Evolutionary conservation across 2,888 invertebrate genomes (phyloP).

Genomic region (Anorthoa munda): DNA sequence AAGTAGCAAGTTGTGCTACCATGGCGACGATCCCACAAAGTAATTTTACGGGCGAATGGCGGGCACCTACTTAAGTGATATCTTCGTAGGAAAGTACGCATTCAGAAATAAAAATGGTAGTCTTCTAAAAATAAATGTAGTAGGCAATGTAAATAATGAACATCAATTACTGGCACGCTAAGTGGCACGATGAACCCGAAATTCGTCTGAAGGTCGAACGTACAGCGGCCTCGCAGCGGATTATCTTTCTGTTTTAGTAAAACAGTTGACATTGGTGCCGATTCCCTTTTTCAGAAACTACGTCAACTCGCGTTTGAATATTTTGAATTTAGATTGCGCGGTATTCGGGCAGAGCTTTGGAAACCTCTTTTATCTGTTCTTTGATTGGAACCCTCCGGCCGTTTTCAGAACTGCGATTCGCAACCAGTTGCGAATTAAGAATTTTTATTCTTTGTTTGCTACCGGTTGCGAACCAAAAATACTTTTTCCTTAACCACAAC

Average conservation of each 20-base stretch:
- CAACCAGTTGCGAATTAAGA: no score
- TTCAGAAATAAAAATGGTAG: constrained; percentile 16
- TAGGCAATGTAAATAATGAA: constrained; percentile 40
- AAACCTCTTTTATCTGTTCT: no score
- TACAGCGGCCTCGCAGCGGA: constrained; percentile 58
- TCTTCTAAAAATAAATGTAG: constrained; percentile 21
- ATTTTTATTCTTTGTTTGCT: no score
- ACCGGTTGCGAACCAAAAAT: no score
- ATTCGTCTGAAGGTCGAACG: constrained; percentile 71
- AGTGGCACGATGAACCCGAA: constrained; percentile 69
- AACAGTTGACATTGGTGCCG: constrained; percentile 42
- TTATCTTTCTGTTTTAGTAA: constrained; percentile 57
- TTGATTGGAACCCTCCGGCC: no score
- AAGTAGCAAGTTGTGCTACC: background rate
- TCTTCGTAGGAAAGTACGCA: background rate
- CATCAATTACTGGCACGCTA: constrained; percentile 59
- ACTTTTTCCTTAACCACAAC: no score
- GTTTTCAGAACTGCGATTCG: no score
- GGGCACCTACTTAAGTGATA: background rate
- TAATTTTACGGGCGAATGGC: background rate
- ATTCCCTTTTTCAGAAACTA: constrained; percentile 5
- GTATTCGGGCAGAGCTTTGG: background rate
- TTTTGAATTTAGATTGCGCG: background rate
- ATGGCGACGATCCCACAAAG: background rate
- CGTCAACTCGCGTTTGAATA: background rate